Base-by-base conservation (phyloP, 2,888 invertebrate species). In the Drosophila buzzatii region DNA sequence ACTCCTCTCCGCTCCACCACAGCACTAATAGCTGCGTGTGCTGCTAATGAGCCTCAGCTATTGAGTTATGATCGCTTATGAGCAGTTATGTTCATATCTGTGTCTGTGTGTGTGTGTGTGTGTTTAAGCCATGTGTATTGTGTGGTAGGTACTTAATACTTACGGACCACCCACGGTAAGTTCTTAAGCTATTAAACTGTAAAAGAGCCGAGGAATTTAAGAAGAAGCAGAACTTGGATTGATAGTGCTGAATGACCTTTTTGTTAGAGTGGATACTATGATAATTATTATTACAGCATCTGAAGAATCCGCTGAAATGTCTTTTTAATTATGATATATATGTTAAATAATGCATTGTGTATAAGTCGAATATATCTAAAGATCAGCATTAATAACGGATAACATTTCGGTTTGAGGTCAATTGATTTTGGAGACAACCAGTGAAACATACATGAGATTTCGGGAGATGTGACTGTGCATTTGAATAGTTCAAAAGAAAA, bases 21-120 rank as follows among this genome's bases (percentile, higher is more conserved):
- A n/a, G 55, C 57, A 16, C 14, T 74, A 81, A 80, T 70, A 75
- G 70, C 75, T 73, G 67, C 67, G 76, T 82, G 68, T 73, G 70
- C 71, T 72, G 79, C 87, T 89, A 84, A 84, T 84, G 84, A 83
- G 79, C 53, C 70, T 41, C 35, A 55, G 59, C 76, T 79, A 89
- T 84, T 83, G 84, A 89, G 79, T 76, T 89, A 83, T 83, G 84
- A 81, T 60, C 70, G 55, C 65, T 73, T 69, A 58, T 66, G 60
- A 57, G 55, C 71, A 64, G 39, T 56, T 73, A 45, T 41, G 7
- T 44, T 37, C 37, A 42, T 31, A 31, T 45, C 6, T 35, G 3
- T 37, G 27, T 27, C 20, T 5, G 33, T 20, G n/a, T 45, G 42
- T 57, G 51, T 58, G 51, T 31, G 37, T 23, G 41, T 39, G 27